Conservation (phyloP, 2,113 vertebrate species). For the Laticauda colubrina region DNA sequence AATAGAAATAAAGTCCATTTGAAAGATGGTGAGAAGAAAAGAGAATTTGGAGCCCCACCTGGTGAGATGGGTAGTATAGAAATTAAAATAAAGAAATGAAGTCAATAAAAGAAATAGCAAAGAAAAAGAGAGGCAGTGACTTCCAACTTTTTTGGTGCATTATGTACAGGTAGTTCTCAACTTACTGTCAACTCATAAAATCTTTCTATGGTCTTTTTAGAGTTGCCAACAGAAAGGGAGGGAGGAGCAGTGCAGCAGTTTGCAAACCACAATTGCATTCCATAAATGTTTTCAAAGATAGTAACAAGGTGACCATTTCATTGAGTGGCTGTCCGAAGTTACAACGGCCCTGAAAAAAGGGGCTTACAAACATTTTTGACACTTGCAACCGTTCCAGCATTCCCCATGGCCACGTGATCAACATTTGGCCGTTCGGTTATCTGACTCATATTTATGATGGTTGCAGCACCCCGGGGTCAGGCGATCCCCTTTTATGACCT, state of each 20-base stretch:
- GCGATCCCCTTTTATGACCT: neutral
- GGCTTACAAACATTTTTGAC: neutral
- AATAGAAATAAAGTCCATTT: no score
- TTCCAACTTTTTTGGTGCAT: neutral
- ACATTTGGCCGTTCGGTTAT: neutral
- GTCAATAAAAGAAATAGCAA: neutral
- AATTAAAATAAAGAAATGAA: no score
- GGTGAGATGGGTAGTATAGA: no score
- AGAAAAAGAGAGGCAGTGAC: neutral
- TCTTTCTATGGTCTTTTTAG: no score
- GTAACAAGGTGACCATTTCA: neutral
- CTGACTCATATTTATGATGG: neutral
- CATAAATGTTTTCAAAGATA: no score
- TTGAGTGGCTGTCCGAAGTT: neutral
- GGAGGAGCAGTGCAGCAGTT: no score
- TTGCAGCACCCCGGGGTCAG: neutral
- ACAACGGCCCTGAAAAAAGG: neutral
- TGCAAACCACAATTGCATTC: no score
- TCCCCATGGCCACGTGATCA: neutral
- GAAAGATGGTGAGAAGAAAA: no score
- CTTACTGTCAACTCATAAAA: no score
- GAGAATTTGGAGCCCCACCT: no score
- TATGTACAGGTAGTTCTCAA: neutral
- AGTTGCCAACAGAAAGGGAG: no score
- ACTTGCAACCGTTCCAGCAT: neutral